Conservation (phyloP, 2,797 vertebrate species). For the Caiman crocodilus region DNA sequence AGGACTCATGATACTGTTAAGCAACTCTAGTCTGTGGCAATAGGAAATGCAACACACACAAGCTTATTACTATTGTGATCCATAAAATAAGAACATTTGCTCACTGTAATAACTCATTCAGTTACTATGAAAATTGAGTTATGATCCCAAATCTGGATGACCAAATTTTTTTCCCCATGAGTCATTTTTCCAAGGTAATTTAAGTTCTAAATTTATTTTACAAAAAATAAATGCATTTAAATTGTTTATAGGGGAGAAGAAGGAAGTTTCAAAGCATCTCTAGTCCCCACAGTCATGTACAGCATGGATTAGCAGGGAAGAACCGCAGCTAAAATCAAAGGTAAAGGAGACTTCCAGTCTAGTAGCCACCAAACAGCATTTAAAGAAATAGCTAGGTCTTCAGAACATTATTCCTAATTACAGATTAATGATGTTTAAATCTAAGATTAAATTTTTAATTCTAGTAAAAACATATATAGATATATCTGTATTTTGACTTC, state of each 20-base stretch:
- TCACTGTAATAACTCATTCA: not conserved
- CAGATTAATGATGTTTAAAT: not conserved
- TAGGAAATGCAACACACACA: not conserved
- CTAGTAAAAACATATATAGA: not conserved
- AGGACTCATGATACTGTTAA: not conserved
- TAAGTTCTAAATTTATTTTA: not conserved
- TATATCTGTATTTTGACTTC: not conserved
- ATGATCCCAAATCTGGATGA: too few species aligned
- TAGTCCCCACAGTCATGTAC: not conserved
- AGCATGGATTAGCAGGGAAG: not conserved
- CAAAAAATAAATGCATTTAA: too few species aligned
- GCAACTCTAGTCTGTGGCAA: not conserved
- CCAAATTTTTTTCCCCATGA: not conserved
- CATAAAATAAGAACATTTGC: not conserved
- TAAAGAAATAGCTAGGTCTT: not conserved
- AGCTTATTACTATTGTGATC: not conserved
- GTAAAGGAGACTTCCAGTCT: not conserved
- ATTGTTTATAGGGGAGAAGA: not conserved
- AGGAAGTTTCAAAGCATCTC: not conserved
- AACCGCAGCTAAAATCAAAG: not conserved
- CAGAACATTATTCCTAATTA: not conserved
- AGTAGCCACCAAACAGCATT: not conserved
- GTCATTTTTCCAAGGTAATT: not conserved
- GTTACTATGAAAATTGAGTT: not conserved
- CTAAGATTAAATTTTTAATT: not conserved